phyloP scores from a whole-genome alignment of 2,888 invertebrate genomes.

The Acronicta leporina region DNA sequence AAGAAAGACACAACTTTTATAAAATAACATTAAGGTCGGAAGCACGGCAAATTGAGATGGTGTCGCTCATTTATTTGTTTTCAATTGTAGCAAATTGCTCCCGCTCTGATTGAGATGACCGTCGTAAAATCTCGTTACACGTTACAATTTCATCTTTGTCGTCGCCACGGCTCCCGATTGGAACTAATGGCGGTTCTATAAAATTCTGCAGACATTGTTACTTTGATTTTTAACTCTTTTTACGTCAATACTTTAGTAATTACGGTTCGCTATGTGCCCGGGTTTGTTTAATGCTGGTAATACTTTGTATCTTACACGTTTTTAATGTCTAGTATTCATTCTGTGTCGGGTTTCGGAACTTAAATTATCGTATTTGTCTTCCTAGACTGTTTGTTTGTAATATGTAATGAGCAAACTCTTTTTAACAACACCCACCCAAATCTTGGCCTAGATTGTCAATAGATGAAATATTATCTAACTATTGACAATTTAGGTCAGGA shows the following conservation, averaged over 20 bases:
- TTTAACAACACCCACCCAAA: too few relatives aligned
- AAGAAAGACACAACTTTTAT: constrained; percentile 21
- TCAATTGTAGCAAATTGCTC: constrained; percentile 80
- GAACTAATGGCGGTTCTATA: constrained; percentile 58
- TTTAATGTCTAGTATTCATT: constrained; percentile 21
- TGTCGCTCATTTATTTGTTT: constrained; percentile 78
- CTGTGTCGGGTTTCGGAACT: constrained; percentile 14
- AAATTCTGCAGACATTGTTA: constrained; percentile 46
- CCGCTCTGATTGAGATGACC: constrained; percentile 76
- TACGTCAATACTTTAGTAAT: constrained; percentile 44
- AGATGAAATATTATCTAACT: too few relatives aligned
- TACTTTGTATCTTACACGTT: constrained; percentile 19
- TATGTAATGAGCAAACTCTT: too few relatives aligned
- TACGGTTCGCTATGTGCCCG: constrained; percentile 35
- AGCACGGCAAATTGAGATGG: constrained; percentile 64
- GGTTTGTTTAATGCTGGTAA: constrained; percentile 25
- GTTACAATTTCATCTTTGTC: constrained; percentile 67
- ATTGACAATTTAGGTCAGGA: too few relatives aligned
- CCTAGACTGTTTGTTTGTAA: too few relatives aligned
- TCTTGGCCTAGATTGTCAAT: too few relatives aligned
- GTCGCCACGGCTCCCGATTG: constrained; percentile 53
- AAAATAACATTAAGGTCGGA: constrained; percentile 48
- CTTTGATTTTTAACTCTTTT: constrained; percentile 50
- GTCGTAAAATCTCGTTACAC: constrained; percentile 71
- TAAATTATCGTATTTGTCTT: background rate